Evolutionary conservation across 2,113 vertebrate genomes (phyloP).

Genomic region (Nibea albiflora): DNA sequence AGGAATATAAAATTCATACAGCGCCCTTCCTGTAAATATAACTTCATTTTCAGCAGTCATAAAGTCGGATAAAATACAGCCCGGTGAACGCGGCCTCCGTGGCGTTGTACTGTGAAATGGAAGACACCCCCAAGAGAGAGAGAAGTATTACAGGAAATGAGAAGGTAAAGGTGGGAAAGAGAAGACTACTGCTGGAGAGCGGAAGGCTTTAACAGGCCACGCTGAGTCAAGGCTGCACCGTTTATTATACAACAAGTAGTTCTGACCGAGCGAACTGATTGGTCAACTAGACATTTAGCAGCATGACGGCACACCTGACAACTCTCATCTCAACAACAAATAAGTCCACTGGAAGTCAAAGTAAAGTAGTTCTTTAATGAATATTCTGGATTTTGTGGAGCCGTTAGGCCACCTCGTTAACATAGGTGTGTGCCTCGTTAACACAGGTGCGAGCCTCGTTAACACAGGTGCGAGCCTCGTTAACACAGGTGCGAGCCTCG

Average conservation of each 20-base stretch:
- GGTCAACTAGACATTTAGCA: no score
- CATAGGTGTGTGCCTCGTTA: no score
- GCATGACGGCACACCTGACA: no score
- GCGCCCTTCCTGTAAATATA: constrained; percentile 48
- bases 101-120: constrained; percentile 29
- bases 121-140: constrained; percentile 18
- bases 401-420: no score
- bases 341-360: no score
- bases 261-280: no score
- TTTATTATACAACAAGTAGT: not conserved
- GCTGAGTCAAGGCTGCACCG: not conserved
- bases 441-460: no score
- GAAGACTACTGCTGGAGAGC: not conserved
- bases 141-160: constrained; percentile 34
- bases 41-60: constrained; percentile 52
- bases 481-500: no score
- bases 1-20: constrained; percentile 54
- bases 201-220: not conserved
- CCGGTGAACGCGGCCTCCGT: constrained; percentile 5
- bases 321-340: no score
- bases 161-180: constrained; percentile 18
- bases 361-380: no score
- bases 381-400: no score
- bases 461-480: no score
- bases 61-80: constrained; percentile 49